A percentile compares a stretch with the other conserved stretches of the same genome.
Evolutionary conservation across 2,888 invertebrate species (phyloP).

Genomic region (Cremastinae sp.): DNA sequence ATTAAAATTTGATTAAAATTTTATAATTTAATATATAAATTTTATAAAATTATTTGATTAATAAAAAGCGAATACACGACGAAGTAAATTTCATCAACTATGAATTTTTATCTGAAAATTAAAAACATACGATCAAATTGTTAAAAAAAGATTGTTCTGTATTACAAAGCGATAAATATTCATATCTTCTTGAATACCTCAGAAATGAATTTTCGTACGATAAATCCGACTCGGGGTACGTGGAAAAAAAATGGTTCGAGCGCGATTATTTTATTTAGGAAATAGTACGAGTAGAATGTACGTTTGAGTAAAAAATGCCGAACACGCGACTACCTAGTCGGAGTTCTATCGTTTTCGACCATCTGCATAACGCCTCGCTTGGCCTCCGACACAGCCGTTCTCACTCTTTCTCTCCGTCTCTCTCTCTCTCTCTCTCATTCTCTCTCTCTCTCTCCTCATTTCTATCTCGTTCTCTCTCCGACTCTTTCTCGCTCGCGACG

Average conservation of each 20-base stretch:
- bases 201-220: too few species aligned
- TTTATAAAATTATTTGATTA: too few species aligned
- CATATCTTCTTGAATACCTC: too few species aligned
- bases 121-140: too few species aligned
- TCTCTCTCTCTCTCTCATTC: not conserved
- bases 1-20: too few species aligned
- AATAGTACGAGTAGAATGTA: slow-evolving; percentile 36
- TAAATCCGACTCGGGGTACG: too few species aligned
- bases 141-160: too few species aligned
- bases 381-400: slow-evolving; percentile 57
- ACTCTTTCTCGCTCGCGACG: slow-evolving; percentile 31
- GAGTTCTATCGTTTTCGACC: slow-evolving; percentile 59
- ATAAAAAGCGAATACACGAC: too few species aligned
- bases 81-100: too few species aligned
- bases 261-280: not conserved
- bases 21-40: too few species aligned
- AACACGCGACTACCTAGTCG: slow-evolving; percentile 55
- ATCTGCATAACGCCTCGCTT: slow-evolving; percentile 61
- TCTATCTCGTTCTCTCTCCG: slow-evolving; percentile 2
- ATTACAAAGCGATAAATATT: too few species aligned
- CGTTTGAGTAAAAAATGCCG: slow-evolving; percentile 46
- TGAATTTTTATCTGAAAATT: too few species aligned
- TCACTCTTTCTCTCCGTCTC: slow-evolving; percentile 32
- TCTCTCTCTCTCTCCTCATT: not conserved
- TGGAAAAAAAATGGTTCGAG: not conserved